phyloP scores from a whole-genome alignment of 2,113 vertebrate species.

The Mastomys natalensis region DNA sequence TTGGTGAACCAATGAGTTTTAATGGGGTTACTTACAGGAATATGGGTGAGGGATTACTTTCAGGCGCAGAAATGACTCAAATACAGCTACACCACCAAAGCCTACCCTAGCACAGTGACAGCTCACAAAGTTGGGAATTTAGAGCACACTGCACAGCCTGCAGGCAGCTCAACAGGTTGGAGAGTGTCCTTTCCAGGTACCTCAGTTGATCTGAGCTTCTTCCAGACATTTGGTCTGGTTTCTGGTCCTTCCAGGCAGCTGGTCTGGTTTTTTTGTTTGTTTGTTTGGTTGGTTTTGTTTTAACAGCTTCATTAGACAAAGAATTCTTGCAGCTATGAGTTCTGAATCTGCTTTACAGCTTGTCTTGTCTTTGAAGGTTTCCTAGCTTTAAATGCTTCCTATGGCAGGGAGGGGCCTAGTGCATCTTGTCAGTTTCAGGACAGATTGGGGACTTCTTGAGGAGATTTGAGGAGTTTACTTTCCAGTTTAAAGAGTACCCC shows the following conservation, averaged over 20 bases:
- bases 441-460: no score
- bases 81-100: not conserved
- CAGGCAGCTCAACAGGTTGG: not conserved
- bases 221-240: not conserved
- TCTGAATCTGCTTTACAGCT: not conserved
- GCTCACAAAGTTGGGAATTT: not conserved
- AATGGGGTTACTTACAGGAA: not conserved
- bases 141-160: not conserved
- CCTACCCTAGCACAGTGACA: not conserved
- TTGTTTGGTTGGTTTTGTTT: not conserved
- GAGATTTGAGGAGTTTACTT: not conserved
- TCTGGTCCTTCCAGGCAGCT: not conserved
- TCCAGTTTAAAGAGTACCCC: not conserved
- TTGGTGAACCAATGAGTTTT: not conserved
- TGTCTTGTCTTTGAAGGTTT: not conserved
- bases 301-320: not conserved
- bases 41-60: not conserved
- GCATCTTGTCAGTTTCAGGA: not conserved
- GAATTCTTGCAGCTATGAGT: not conserved
- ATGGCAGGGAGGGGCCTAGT: not conserved
- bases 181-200: not conserved
- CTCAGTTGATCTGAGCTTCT: not conserved
- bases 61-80: not conserved
- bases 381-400: not conserved
- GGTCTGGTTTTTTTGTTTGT: not conserved